These are phyloP conservation scores for Drosophila anomalata DNA, from an alignment of 2,888 invertebrate species.

Conservation along the genomic window DNA sequence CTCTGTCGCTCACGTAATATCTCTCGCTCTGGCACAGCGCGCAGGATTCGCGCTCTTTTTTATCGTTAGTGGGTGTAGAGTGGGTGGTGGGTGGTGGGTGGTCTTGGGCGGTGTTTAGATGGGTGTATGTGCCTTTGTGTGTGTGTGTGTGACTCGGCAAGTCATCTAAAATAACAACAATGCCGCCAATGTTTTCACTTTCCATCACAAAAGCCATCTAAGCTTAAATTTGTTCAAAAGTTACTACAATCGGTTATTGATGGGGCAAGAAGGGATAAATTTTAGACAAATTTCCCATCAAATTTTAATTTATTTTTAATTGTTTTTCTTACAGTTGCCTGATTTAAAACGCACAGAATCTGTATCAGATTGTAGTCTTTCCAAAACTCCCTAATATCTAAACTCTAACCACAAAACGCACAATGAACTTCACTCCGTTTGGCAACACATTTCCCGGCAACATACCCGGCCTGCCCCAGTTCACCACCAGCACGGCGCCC, in stretches of 20 bases:
- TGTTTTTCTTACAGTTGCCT: conserved; percentile 18
- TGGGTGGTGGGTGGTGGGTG: conserved; percentile 14
- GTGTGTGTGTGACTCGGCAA: conserved; percentile 31
- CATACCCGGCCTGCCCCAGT: conserved; percentile 93
- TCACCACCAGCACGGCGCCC: conserved; percentile 85
- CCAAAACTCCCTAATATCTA: conserved; percentile 8
- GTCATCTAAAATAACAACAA: conserved; percentile 67
- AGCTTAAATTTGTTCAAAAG: conserved; percentile 33
- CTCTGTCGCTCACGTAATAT: conserved; percentile 18
- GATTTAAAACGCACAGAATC: conserved; percentile 23
- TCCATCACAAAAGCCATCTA: conserved; percentile 53
- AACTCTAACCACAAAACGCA: conserved; percentile 46
- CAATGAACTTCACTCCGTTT: conserved; percentile 94
- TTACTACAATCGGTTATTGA: not conserved
- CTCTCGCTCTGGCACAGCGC: conserved; percentile 50
- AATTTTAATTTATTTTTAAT: not conserved
- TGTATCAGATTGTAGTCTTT: not conserved
- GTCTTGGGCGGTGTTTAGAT: conserved; percentile 20
- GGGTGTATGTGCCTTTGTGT: conserved; percentile 12
- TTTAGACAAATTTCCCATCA: too few species aligned
- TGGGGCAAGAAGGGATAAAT: not conserved
- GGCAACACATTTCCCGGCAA: conserved; percentile 91
- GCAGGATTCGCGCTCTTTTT: conserved; percentile 76
- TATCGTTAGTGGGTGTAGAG: conserved; percentile 9
- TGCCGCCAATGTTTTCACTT: conserved; percentile 66